Conservation (phyloP, 2,797 vertebrate species). For the Trichosurus vulpecula region DNA sequence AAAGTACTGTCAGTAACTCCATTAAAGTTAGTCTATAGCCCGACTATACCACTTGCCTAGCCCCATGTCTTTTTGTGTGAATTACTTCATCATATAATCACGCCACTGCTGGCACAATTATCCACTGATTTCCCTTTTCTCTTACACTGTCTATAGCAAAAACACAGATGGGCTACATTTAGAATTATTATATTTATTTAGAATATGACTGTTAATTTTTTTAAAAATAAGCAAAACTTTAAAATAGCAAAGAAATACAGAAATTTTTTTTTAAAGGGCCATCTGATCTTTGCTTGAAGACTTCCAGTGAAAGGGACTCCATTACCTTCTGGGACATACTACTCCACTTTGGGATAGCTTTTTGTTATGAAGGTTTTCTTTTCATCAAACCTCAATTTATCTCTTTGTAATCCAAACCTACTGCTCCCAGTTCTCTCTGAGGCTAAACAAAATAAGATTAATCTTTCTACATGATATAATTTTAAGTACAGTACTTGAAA, state of each 20-base stretch:
- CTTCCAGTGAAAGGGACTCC: not conserved
- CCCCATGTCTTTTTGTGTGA: no score
- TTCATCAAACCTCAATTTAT: not conserved
- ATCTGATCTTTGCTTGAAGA: not conserved
- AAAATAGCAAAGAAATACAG: not conserved
- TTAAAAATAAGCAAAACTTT: not conserved
- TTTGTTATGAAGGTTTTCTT: not conserved
- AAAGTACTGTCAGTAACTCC: no score
- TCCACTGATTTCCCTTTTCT: not conserved
- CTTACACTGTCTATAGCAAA: not conserved
- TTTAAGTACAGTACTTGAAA: not conserved
- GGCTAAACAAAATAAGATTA: not conserved
- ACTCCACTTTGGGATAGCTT: not conserved
- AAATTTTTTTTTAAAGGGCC: no score
- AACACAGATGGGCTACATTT: not conserved
- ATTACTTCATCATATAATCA: no score
- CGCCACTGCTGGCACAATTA: no score
- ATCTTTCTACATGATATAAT: not conserved
- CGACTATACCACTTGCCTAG: no score
- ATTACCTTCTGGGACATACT: not conserved
- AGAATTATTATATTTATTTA: not conserved
- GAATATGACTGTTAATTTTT: not conserved
- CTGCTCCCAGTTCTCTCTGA: not conserved
- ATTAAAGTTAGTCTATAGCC: no score
- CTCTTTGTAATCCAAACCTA: not conserved